Evolutionary conservation across 2,888 invertebrate species (phyloP).

Genomic region (Chydorus sphaericus): DNA sequence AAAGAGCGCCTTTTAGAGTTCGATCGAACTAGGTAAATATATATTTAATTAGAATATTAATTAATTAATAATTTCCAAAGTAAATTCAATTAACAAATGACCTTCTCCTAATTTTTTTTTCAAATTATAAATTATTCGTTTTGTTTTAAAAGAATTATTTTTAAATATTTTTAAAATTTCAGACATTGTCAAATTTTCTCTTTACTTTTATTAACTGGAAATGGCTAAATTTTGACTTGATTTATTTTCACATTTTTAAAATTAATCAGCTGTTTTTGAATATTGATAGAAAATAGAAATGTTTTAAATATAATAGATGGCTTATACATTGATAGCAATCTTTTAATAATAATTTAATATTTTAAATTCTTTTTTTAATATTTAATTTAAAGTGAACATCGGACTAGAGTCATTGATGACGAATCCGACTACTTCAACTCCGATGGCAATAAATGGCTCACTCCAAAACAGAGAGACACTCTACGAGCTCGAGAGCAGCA

Average conservation of each 20-base stretch:
- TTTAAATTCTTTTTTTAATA: conserved; percentile 16
- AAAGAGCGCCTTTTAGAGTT: conserved; percentile 69
- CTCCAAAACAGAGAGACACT: conserved; percentile 48
- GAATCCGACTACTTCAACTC: conserved; percentile 79
- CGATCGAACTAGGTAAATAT: conserved; percentile 54
- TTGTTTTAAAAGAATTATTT: too few relatives aligned
- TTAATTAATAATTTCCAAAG: too few relatives aligned
- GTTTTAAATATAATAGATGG: neutral
- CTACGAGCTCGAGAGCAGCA: conserved; percentile 50
- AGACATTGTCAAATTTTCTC: too few relatives aligned
- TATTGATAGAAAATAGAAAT: neutral
- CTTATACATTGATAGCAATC: neutral
- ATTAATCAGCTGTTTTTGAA: neutral
- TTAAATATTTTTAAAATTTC: too few relatives aligned
- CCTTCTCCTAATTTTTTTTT: too few relatives aligned
- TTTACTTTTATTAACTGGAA: too few relatives aligned
- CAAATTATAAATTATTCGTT: too few relatives aligned
- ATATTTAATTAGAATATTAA: too few relatives aligned
- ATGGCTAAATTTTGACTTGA: too few relatives aligned
- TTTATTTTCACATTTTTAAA: too few relatives aligned
- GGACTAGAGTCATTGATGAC: conserved; percentile 72
- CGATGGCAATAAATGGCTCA: conserved; percentile 67
- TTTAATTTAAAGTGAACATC: conserved; percentile 41
- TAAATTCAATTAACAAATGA: too few relatives aligned
- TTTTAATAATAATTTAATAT: neutral